phyloP scores from a whole-genome alignment of 2,113 vertebrate species.

The Ciconia stormi region DNA sequence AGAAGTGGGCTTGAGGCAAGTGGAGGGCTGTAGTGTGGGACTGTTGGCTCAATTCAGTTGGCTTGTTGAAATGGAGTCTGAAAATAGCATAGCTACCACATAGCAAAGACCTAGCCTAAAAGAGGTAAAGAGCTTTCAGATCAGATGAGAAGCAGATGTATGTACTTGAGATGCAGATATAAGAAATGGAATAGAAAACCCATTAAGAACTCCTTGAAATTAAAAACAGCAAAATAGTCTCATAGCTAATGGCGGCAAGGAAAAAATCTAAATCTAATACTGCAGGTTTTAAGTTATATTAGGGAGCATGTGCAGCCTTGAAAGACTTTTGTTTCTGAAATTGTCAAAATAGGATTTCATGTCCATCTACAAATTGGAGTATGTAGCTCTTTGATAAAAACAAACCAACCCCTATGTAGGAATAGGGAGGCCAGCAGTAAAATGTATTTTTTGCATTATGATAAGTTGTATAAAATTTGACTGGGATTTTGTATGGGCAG shows the following conservation, averaged over 20 bases:
- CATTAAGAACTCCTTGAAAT: neutral
- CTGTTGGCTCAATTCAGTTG: neutral
- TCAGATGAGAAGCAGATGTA: slow-evolving; percentile 4
- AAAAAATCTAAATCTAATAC: neutral
- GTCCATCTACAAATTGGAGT: neutral
- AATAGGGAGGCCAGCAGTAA: neutral
- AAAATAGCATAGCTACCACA: neutral
- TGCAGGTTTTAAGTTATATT: neutral
- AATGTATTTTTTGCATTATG: neutral
- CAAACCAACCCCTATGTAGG: neutral
- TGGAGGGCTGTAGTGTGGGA: neutral
- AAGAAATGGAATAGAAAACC: neutral
- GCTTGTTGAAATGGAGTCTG: neutral
- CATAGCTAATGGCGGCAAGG: neutral
- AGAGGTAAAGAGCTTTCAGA: neutral
- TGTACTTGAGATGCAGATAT: slow-evolving; percentile 1
- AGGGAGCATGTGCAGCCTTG: neutral
- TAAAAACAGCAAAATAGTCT: neutral
- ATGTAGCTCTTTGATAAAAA: neutral
- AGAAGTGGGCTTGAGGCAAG: neutral
- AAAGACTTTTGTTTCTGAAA: neutral
- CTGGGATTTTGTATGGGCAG: neutral
- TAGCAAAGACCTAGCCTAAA: neutral
- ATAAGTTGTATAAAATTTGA: neutral
- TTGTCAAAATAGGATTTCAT: neutral